These are phyloP conservation scores for Psilopsiagon aurifrons DNA, from an alignment of 2,113 vertebrate genomes.

Conservation along the genomic window DNA sequence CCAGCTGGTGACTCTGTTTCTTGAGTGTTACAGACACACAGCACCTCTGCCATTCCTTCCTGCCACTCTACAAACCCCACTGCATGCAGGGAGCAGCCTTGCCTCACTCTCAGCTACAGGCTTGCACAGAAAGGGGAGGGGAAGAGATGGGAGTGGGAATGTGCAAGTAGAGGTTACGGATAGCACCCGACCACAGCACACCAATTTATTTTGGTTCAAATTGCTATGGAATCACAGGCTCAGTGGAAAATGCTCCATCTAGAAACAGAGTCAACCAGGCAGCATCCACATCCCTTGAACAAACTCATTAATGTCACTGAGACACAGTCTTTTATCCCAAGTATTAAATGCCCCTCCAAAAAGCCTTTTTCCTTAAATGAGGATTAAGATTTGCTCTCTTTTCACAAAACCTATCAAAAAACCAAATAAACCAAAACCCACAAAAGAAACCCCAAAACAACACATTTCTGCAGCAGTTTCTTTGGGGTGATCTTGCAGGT, in stretches of 20 bases:
- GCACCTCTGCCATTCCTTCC: background rate
- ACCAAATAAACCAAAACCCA: background rate
- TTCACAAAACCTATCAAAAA: background rate
- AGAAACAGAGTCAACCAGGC: background rate
- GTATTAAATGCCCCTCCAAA: background rate
- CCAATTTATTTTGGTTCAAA: slow-evolving; percentile 19
- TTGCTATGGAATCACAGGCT: slow-evolving; percentile 9
- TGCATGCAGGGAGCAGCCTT: background rate
- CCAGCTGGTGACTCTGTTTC: slow-evolving; percentile 2
- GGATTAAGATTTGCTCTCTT: background rate
- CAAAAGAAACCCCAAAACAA: background rate
- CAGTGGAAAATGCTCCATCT: slow-evolving; percentile 27
- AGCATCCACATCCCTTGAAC: background rate
- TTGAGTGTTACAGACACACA: background rate
- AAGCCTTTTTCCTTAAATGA: background rate
- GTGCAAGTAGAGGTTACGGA: background rate
- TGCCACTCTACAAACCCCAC: background rate
- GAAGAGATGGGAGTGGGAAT: background rate
- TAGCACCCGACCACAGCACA: slow-evolving; percentile 3
- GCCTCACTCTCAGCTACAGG: background rate
- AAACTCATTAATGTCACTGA: background rate
- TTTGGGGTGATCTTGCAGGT: background rate
- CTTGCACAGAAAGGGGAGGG: background rate
- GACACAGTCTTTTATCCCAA: background rate
- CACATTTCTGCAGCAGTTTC: background rate